Conservation (phyloP, 2,797 vertebrate species). For the Enteromius paludinosus region DNA sequence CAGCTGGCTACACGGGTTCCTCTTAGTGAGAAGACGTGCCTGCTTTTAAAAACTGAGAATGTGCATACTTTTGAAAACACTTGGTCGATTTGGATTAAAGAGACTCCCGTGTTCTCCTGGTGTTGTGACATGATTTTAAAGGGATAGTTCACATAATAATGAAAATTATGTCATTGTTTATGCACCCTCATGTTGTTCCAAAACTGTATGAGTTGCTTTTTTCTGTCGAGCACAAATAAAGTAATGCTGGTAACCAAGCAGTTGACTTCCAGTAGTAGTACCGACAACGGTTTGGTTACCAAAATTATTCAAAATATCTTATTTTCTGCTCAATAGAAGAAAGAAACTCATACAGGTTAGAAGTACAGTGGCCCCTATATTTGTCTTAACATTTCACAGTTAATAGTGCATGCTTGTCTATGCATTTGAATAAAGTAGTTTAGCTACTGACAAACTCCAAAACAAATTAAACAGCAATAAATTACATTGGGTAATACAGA, state of each 20-base stretch:
- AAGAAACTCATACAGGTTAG: neutral
- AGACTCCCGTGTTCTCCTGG: neutral
- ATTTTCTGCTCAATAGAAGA: neutral
- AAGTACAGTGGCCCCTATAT: neutral
- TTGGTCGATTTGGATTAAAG: neutral
- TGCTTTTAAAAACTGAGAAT: neutral
- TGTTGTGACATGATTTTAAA: neutral
- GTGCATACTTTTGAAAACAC: neutral
- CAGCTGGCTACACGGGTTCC: constrained; percentile 17
- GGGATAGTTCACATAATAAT: neutral
- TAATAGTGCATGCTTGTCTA: neutral
- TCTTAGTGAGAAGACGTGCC: neutral
- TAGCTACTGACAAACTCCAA: neutral
- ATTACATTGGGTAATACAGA: neutral
- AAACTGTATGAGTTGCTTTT: neutral
- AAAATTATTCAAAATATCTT: neutral
- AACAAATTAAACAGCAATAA: neutral
- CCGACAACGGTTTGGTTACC: neutral
- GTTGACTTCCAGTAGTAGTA: neutral
- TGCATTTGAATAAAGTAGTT: neutral
- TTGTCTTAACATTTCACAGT: neutral
- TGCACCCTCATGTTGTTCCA: neutral
- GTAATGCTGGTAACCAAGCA: neutral
- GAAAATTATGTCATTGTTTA: neutral
- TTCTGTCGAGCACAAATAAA: neutral